phyloP scores from a whole-genome alignment of 2,797 vertebrate genomes.

The Sebastes matsubarae region DNA sequence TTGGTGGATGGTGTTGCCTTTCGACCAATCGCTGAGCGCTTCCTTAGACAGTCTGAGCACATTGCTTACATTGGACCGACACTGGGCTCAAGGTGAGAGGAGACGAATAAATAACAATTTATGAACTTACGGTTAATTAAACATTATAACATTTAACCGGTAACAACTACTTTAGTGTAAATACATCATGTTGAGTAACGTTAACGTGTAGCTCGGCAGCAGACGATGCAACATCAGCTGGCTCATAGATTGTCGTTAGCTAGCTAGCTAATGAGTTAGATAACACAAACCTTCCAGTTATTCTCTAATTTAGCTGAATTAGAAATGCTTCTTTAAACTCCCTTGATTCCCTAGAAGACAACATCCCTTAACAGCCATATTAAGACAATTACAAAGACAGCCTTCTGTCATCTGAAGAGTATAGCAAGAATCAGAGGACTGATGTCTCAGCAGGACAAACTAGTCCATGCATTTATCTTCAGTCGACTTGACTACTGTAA shows the following conservation, averaged over 20 bases:
- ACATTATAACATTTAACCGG: neutral
- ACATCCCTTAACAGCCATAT: too few species aligned
- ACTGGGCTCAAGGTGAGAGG: constrained; percentile 74
- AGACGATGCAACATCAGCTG: neutral
- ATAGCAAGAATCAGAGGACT: too few species aligned
- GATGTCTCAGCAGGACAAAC: too few species aligned
- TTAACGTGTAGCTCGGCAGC: neutral
- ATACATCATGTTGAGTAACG: neutral
- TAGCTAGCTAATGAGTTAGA: neutral
- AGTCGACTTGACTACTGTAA: too few species aligned
- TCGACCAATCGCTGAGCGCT: constrained; percentile 57
- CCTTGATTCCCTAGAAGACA: too few species aligned
- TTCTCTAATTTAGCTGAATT: neutral
- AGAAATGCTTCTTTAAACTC: neutral
- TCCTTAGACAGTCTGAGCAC: constrained; percentile 6
- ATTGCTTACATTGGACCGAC: neutral
- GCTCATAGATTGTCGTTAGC: neutral
- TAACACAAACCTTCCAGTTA: neutral
- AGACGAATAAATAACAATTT: neutral
- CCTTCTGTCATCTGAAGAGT: too few species aligned
- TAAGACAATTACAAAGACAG: too few species aligned
- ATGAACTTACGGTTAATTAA: rapidly evolving
- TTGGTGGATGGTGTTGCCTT: constrained; percentile 47
- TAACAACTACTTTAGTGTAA: neutral
- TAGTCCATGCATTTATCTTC: too few species aligned